Evolutionary conservation across 1,140 invertebrate genomes (phyloP).

Genomic region (Ditylenchus dipsaci): DNA sequence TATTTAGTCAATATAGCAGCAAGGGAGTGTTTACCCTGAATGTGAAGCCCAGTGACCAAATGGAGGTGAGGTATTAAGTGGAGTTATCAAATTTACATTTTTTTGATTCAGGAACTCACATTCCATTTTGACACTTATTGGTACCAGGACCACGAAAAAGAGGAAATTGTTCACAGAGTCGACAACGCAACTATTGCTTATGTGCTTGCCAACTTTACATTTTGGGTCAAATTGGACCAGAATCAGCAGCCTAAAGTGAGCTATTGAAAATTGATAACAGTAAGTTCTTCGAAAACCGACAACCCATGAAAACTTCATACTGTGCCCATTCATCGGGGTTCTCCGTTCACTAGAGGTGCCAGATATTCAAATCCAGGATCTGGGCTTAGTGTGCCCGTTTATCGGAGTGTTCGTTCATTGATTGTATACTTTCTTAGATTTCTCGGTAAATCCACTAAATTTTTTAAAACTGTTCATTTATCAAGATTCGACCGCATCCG

Average conservation of each 20-base stretch:
- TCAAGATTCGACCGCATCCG: no score
- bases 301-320: no score
- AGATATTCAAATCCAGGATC: no score
- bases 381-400: no score
- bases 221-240: conserved; percentile 7
- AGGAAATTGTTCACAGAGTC: conserved; percentile 7
- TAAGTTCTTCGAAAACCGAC: no score
- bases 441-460: no score
- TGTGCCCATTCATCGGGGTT: no score
- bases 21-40: neutral
- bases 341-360: no score
- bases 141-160: conserved; percentile 4
- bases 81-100: neutral
- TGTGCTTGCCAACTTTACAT: neutral
- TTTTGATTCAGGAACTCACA: neutral
- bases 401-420: no score
- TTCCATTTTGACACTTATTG: neutral
- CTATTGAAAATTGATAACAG: neutral
- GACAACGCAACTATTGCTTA: conserved; percentile 9
- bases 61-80: neutral
- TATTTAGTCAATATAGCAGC: neutral
- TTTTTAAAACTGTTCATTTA: no score
- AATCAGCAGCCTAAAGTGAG: neutral
- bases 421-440: no score
- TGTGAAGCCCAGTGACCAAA: neutral